Percentiles rank a stretch among this genome's conserved stretches.
These are phyloP conservation scores for Amblyopsis hoosieri DNA, from an alignment of 2,797 vertebrate genomes.

Conservation along the genomic window DNA sequence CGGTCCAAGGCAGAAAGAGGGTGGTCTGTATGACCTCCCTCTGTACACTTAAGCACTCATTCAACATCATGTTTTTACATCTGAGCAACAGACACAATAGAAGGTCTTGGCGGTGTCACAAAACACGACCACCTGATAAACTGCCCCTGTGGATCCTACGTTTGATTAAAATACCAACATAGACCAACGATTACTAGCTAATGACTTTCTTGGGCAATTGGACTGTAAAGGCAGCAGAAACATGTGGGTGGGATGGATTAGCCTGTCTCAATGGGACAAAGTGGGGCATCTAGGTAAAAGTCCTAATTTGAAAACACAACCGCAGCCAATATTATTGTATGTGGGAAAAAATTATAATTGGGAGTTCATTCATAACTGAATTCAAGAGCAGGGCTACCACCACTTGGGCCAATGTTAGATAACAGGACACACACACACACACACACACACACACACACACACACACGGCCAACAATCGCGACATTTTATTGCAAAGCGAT, in stretches of 20 bases:
- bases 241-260: slow-evolving; percentile 14
- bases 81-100: slow-evolving; percentile 6
- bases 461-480: slow-evolving; percentile 37
- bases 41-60: slow-evolving; percentile 22
- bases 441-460: no score
- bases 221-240: slow-evolving; percentile 31
- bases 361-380: no score
- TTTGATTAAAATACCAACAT: slow-evolving; percentile 14
- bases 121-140: slow-evolving; percentile 25
- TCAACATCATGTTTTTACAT: slow-evolving; percentile 11
- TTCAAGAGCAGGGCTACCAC: no score
- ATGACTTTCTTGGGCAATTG: slow-evolving; percentile 12
- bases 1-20: slow-evolving; percentile 11
- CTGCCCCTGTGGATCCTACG: slow-evolving; percentile 19
- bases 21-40: slow-evolving; percentile 1
- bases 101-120: slow-evolving; percentile 39
- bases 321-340: no score
- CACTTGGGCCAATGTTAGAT: no score
- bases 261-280: slow-evolving; percentile 6
- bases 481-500: slow-evolving; percentile 40
- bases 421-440: no score
- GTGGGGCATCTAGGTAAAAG: neutral
- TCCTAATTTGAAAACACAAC: no score
- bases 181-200: neutral
- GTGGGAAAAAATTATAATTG: no score